A percentile compares a stretch with the other conserved stretches of the same genome.
Evolutionary conservation across 2,888 invertebrate genomes (phyloP).

Genomic region (Galerucella nymphaeae): DNA sequence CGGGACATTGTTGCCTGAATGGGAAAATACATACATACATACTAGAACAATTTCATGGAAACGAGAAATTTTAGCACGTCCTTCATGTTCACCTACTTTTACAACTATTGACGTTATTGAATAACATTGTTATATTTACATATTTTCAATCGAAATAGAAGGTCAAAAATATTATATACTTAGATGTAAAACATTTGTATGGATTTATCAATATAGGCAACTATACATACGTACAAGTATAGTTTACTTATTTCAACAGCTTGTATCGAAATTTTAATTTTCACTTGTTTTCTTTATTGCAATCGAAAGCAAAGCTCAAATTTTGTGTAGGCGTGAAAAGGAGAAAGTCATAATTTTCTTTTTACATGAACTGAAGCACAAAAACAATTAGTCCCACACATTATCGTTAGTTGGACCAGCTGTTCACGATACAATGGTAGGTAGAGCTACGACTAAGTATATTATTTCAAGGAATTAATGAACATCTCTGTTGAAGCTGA

Average conservation of each 20-base stretch:
- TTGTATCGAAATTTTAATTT: too few species aligned
- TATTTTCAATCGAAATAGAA: background rate
- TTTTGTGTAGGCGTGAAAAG: background rate
- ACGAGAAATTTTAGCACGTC: background rate
- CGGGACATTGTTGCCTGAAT: too few species aligned
- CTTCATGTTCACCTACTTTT: background rate
- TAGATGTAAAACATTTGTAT: too few species aligned
- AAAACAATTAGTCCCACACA: slow-evolving; percentile 1
- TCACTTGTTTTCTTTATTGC: too few species aligned
- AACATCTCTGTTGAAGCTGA: background rate
- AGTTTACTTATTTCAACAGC: too few species aligned
- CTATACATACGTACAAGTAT: too few species aligned
- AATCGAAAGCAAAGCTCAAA: too few species aligned
- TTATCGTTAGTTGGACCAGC: background rate
- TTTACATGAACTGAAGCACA: background rate
- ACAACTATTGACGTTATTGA: background rate
- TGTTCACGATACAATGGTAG: background rate
- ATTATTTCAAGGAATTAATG: background rate
- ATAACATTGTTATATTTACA: background rate
- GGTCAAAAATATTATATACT: too few species aligned
- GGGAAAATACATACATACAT: too few species aligned
- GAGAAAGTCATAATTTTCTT: background rate
- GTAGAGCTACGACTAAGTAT: background rate
- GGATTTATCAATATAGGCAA: too few species aligned
- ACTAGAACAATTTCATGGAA: background rate